phyloP scores from a whole-genome alignment of 92 coral and sea anemone species.

The Anthopleura xanthogrammica region DNA sequence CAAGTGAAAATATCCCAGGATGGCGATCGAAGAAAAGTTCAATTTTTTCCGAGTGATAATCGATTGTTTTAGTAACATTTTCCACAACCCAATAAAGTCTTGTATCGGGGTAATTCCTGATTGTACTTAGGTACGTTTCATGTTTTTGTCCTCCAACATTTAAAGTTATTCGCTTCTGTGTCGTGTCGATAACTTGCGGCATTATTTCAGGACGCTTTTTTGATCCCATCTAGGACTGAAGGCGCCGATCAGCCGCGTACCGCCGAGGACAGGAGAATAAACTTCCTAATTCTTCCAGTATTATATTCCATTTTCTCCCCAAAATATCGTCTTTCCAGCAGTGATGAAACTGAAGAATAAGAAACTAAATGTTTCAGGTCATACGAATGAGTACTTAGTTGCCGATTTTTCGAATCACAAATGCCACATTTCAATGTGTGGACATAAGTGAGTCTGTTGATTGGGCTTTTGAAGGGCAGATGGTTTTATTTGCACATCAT shows the following conservation, averaged over 20 bases:
- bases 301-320: no score
- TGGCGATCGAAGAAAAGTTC: conserved; percentile 96
- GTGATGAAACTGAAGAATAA: no score
- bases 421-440: no score
- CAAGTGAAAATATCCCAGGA: conserved; percentile 85
- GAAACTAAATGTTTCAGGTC: no score
- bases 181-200: conserved; percentile 66
- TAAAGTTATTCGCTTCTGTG: conserved; percentile 69
- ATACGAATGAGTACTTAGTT: no score
- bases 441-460: no score
- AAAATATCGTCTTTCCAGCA: no score
- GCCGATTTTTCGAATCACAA: no score
- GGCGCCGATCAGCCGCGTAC: no score
- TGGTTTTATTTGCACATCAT: conserved; percentile 8
- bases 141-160: conserved; percentile 96
- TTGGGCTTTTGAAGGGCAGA: conserved; percentile 16
- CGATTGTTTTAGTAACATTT: conserved; percentile 83
- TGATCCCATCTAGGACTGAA: conserved; percentile 38
- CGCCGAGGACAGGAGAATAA: no score
- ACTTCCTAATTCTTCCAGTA: no score
- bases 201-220: conserved; percentile 67
- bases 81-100: conserved; percentile 96
- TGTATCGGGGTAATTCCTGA: conserved; percentile 89
- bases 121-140: conserved; percentile 93
- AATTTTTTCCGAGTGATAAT: conserved; percentile 89